Evolutionary conservation across 2,113 vertebrate species (phyloP).

Genomic region (Nematolebias whitei): DNA sequence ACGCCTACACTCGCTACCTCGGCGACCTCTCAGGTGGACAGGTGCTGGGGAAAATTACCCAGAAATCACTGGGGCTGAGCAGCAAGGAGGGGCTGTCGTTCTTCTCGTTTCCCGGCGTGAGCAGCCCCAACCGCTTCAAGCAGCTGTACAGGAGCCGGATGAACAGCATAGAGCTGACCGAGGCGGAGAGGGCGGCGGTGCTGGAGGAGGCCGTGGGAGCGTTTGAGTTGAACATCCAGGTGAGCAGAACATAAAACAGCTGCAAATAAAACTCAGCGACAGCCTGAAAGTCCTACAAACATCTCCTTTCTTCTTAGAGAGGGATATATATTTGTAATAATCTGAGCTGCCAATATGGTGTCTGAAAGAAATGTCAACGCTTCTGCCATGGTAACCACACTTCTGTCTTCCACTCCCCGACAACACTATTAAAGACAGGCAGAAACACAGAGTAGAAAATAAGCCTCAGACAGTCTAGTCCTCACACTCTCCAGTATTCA

Average conservation of each 20-base stretch:
- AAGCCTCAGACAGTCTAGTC: too few species aligned
- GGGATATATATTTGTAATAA: too few species aligned
- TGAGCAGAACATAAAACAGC: constrained; percentile 37
- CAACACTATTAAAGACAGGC: too few species aligned
- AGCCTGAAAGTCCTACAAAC: too few species aligned
- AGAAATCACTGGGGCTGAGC: constrained; percentile 87
- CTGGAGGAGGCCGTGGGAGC: constrained; percentile 86
- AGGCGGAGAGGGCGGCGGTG: constrained; percentile 71
- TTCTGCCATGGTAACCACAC: too few species aligned
- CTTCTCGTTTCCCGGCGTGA: constrained; percentile 87
- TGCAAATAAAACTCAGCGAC: too few species aligned
- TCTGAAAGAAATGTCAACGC: too few species aligned
- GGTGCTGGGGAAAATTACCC: constrained; percentile 91
- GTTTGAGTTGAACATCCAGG: constrained; percentile 86
- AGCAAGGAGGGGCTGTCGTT: constrained; percentile 87
- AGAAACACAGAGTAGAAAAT: too few species aligned
- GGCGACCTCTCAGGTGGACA: constrained; percentile 96
- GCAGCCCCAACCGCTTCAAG: constrained; percentile 90
- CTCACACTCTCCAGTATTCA: too few species aligned
- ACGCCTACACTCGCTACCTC: constrained; percentile 93
- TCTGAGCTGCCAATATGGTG: too few species aligned
- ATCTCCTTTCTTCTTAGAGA: too few species aligned
- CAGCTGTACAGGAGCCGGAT: constrained; percentile 94
- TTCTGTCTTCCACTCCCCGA: too few species aligned
- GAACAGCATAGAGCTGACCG: constrained; percentile 87